A percentile compares a stretch with the other conserved stretches of the same genome.
Evolutionary conservation across 2,113 vertebrate genomes (phyloP).

Genomic region (Syngnathus floridae): DNA sequence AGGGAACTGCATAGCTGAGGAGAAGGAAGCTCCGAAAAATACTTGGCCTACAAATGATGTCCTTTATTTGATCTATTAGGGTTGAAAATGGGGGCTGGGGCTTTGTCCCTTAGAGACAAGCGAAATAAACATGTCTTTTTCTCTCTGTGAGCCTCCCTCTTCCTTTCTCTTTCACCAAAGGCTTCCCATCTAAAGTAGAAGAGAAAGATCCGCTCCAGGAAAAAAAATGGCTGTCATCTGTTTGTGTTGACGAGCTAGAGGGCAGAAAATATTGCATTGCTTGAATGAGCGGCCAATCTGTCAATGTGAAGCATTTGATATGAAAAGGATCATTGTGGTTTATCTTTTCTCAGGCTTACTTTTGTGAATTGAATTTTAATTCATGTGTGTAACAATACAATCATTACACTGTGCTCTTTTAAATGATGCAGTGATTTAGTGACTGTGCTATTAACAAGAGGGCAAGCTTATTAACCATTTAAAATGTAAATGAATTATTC

Average conservation of each 20-base stretch:
- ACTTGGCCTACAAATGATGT: slow-evolving; percentile 75
- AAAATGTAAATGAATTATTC: neutral
- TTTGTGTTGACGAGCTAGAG: slow-evolving; percentile 48
- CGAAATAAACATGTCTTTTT: slow-evolving; percentile 49
- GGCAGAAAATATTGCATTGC: slow-evolving; percentile 23
- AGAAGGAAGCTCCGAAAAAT: slow-evolving; percentile 65
- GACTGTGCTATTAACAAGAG: neutral
- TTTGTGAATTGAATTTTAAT: slow-evolving; percentile 6
- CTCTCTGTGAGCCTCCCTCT: slow-evolving; percentile 12
- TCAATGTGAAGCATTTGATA: slow-evolving; percentile 17
- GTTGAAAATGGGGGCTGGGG: slow-evolving; percentile 1
- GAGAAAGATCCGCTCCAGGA: slow-evolving; percentile 43
- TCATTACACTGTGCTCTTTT: neutral
- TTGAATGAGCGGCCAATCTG: slow-evolving; percentile 12
- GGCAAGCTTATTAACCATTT: neutral
- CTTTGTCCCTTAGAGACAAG: slow-evolving; percentile 41
- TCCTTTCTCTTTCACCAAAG: slow-evolving; percentile 26
- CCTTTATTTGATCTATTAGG: slow-evolving; percentile 71
- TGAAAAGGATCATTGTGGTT: slow-evolving; percentile 8
- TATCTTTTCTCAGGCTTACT: neutral
- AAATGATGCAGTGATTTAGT: neutral
- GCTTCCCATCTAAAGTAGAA: slow-evolving; percentile 38
- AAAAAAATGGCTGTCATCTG: slow-evolving; percentile 45
- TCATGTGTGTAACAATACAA: neutral
- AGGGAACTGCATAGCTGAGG: slow-evolving; percentile 57